Percentiles rank a stretch among this genome's conserved stretches.
phyloP scores from a whole-genome alignment of 1,140 invertebrate genomes.

The Acromyrmex heyeri region DNA sequence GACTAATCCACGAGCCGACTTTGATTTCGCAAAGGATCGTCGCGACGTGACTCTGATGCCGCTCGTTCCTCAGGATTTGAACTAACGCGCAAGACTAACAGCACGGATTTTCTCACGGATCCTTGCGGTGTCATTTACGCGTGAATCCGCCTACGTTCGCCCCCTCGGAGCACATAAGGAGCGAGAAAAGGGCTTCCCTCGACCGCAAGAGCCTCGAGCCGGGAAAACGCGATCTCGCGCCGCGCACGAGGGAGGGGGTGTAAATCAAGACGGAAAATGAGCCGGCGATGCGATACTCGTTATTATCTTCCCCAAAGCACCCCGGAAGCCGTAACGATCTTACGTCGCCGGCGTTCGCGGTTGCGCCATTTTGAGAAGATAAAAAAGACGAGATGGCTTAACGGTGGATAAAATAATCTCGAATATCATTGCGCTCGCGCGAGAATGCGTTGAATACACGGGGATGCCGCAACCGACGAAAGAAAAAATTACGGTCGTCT shows the following conservation, averaged over 20 bases:
- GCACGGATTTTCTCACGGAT: constrained; percentile 58
- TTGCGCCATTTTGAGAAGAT: constrained; percentile 44
- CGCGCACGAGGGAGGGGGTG: background rate
- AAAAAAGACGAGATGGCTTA: constrained; percentile 50
- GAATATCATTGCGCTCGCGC: constrained; percentile 41
- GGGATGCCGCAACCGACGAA: constrained; percentile 7
- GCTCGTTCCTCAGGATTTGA: constrained; percentile 6
- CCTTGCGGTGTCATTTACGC: constrained; percentile 58
- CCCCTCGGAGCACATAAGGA: constrained; percentile 40
- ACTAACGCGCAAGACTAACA: constrained; percentile 32
- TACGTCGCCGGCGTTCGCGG: constrained; percentile 59
- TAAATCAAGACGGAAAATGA: constrained; percentile 64
- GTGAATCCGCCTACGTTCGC: constrained; percentile 40
- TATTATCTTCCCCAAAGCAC: constrained; percentile 53
- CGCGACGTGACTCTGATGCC: constrained; percentile 43
- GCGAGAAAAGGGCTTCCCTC: constrained; percentile 21
- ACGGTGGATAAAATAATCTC: constrained; percentile 58
- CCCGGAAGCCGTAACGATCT: constrained; percentile 58
- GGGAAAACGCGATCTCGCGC: constrained; percentile 31
- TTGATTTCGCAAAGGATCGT: constrained; percentile 25
- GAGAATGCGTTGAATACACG: constrained; percentile 40
- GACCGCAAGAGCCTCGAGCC: constrained; percentile 23
- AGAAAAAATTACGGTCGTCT: constrained; percentile 4
- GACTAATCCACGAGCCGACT: constrained; percentile 20
- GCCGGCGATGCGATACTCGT: constrained; percentile 61